These are phyloP conservation scores for Cyaniris semiargus DNA, from an alignment of 2,888 invertebrate genomes.

Conservation along the genomic window DNA sequence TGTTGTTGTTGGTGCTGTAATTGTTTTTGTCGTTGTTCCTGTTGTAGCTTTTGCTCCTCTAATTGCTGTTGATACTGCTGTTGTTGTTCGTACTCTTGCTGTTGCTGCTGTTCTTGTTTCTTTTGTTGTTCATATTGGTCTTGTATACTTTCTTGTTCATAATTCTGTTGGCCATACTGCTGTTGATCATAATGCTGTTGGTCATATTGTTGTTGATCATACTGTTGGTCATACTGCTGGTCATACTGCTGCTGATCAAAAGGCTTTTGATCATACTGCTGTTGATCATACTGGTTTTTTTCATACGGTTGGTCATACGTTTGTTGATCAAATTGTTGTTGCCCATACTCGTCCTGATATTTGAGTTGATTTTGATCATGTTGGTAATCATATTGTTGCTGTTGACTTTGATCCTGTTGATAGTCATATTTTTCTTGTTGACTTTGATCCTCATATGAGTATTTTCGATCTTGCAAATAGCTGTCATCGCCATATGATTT, in stretches of 20 bases:
- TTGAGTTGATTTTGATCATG: constrained; percentile 44
- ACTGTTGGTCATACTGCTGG: constrained; percentile 46
- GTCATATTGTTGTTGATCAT: constrained; percentile 41
- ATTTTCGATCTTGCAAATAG: constrained; percentile 44
- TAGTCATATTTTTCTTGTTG: constrained; percentile 43
- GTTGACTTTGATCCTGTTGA: constrained; percentile 43
- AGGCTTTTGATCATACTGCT: constrained; percentile 37
- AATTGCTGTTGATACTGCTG: constrained; percentile 49
- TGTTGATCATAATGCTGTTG: constrained; percentile 46
- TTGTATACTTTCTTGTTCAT: constrained; percentile 49
- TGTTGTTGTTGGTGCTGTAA: constrained; percentile 50
- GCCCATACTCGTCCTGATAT: constrained; percentile 47
- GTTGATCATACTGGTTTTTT: constrained; percentile 44
- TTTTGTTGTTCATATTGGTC: constrained; percentile 47
- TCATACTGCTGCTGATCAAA: constrained; percentile 41
- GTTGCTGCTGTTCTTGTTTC: constrained; percentile 49
- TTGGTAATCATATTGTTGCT: constrained; percentile 42
- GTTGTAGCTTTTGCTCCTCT: constrained; percentile 50
- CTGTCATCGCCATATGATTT: constrained; percentile 46
- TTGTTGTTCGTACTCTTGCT: constrained; percentile 48
- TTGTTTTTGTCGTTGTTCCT: constrained; percentile 43
- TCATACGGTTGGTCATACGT: constrained; percentile 44
- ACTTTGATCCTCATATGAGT: constrained; percentile 43
- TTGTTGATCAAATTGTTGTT: constrained; percentile 47
- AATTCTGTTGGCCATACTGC: constrained; percentile 44